Base-by-base conservation (phyloP, 2,888 invertebrate genomes). In the Ditylenchus weischeri region DNA sequence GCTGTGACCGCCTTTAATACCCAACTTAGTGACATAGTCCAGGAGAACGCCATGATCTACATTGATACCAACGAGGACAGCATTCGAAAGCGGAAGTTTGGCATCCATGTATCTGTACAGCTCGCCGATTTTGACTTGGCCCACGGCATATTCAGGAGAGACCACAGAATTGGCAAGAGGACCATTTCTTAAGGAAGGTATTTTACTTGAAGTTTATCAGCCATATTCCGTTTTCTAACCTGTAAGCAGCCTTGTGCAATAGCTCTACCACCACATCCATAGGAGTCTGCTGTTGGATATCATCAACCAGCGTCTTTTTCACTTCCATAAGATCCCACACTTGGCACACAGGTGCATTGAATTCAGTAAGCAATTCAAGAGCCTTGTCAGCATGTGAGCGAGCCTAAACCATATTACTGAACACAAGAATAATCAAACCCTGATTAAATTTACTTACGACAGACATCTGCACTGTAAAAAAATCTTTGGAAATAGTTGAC, bases 271-370 rank as follows among this genome's bases (percentile, higher is more conserved):
- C 62, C 29, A 66, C 47, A 59, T 76, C 77, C 62, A 51, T 68
- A 0, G 77, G 64, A n/a, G 63, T 71, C 51, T 65, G 69, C 29
- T 72, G 71, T 29, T 69, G 66, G 48, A 74, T 47, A 49, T 76
- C 79, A 21, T 54, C 23, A 15, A 61, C 61, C 50, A 78, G 60
- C 15, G 74, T 72, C 18, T 69, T 51, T 38, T 69, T 74, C 75
- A 88, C 87, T 81, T 92, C 93, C 7, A 86, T 83, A 36, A 95
- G 69, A 84, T 96, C 94, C 95, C 95, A 95, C 4, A 91, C 91
- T 81, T 90, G 90, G 85, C 93, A 93, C 62, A 88, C 88, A 73
- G 91, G 92, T 76, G 88, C 87, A 7, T 89, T 88, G 21, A 84
- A 83, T 62, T 85, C 83, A 65, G 78, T 78, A 64, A 85, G 78